These are phyloP conservation scores for Benitochromis conjunctus DNA, from an alignment of 2,113 vertebrate species.

Conservation along the genomic window DNA sequence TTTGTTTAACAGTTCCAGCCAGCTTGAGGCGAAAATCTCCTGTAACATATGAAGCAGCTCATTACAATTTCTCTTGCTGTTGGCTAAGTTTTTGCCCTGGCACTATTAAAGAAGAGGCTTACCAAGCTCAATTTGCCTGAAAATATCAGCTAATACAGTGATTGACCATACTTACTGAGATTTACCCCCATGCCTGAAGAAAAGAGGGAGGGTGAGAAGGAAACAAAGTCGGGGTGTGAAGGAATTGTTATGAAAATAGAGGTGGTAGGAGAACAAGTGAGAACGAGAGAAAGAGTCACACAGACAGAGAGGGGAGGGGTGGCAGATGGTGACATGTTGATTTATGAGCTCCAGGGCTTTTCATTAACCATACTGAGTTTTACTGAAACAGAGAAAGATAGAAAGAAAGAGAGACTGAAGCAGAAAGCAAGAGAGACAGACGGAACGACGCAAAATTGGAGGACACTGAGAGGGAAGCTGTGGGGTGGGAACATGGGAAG, in stretches of 20 bases:
- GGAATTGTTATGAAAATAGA: conserved; percentile 45
- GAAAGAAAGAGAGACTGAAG: not conserved
- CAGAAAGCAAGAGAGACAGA: not conserved
- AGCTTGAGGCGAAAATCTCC: conserved; percentile 32
- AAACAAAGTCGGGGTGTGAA: conserved; percentile 16
- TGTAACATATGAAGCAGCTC: conserved; percentile 37
- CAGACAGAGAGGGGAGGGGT: conserved; percentile 41
- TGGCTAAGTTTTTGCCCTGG: conserved; percentile 22
- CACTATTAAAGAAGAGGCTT: conserved; percentile 3
- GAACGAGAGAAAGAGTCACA: conserved; percentile 17
- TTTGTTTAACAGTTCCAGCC: conserved; percentile 46
- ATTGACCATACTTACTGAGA: conserved; percentile 26
- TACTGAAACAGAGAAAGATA: conserved; percentile 42
- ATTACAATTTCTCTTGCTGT: conserved; percentile 32
- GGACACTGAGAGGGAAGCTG: not conserved
- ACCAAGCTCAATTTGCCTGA: conserved; percentile 2
- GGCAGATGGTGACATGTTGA: conserved; percentile 71
- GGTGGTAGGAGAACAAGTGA: conserved; percentile 22
- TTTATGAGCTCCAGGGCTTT: conserved; percentile 71
- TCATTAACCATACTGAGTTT: conserved; percentile 69
- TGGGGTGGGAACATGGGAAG: not conserved
- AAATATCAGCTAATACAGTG: conserved; percentile 21
- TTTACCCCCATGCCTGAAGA: not conserved
- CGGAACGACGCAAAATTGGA: not conserved
- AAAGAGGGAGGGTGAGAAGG: not conserved